Conservation (phyloP, 1,140 invertebrate species). For the Chrysomallon squamiferum region DNA sequence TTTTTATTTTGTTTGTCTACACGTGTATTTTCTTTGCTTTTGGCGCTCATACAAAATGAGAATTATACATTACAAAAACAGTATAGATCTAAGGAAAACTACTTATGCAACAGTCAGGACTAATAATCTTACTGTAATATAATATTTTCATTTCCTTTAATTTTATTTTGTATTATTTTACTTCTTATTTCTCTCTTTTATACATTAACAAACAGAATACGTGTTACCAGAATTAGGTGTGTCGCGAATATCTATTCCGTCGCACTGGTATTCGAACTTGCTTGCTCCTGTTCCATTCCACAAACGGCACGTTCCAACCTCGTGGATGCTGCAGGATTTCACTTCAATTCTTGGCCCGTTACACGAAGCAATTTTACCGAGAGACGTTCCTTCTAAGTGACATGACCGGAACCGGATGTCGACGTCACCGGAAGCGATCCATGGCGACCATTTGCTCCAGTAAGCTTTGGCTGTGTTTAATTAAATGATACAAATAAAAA, state of each 20-base stretch:
- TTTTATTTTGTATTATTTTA: no score
- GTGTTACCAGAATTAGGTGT: not conserved
- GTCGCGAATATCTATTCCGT: not conserved
- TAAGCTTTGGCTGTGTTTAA: not conserved
- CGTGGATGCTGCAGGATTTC: conserved; percentile 1
- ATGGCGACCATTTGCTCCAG: conserved; percentile 9
- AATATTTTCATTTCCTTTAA: no score
- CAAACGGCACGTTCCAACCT: not conserved
- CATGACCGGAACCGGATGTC: conserved; percentile 16
- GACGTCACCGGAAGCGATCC: conserved; percentile 7
- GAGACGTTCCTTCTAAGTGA: not conserved
- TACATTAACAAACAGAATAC: no score
- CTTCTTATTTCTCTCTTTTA: no score
- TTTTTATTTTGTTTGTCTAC: no score
- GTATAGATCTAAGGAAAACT: no score
- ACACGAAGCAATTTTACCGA: conserved; percentile 1
- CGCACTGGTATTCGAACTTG: not conserved
- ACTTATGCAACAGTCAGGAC: no score
- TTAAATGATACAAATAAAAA: not conserved
- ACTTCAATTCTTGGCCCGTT: not conserved
- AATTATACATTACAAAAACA: no score
- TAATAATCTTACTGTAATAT: no score
- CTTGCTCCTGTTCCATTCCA: not conserved
- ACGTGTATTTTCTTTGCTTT: no score
- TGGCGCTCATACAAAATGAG: no score